phyloP scores from a whole-genome alignment of 2,888 invertebrate genomes.

The Tenthredo distinguenda region DNA sequence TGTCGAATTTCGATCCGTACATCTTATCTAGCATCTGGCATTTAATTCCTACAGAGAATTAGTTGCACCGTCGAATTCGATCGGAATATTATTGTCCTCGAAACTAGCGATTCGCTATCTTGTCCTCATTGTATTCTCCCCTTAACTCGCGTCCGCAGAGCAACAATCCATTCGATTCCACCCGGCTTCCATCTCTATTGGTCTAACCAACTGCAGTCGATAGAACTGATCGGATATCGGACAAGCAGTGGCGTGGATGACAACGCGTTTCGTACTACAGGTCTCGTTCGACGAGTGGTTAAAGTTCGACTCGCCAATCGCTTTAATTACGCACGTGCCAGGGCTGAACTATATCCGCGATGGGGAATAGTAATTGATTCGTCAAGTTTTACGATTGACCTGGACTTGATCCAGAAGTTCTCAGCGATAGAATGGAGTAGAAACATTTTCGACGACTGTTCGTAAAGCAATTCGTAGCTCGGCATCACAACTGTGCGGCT shows the following conservation, averaged over 20 bases:
- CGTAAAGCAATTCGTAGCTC: neutral
- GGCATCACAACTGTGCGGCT: neutral
- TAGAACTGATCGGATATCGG: constrained; percentile 46
- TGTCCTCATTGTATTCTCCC: constrained; percentile 16
- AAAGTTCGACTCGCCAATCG: constrained; percentile 1
- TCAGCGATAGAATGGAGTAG: neutral
- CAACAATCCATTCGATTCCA: constrained; percentile 37
- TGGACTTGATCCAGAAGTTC: neutral
- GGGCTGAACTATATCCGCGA: neutral
- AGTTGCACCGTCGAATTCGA: neutral
- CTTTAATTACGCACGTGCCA: constrained; percentile 41
- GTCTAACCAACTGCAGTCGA: constrained; percentile 26
- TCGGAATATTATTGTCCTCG: constrained; percentile 2
- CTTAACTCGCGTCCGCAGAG: neutral
- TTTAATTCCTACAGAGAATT: neutral
- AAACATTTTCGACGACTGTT: neutral
- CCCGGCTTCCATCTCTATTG: constrained; percentile 8
- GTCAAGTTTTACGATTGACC: neutral
- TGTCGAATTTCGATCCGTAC: neutral
- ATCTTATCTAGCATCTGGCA: constrained; percentile 22
- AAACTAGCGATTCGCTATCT: constrained; percentile 34
- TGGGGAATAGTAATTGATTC: constrained; percentile 16
- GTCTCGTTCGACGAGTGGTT: constrained; percentile 12
- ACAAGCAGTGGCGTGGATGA: constrained; percentile 31
- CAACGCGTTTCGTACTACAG: constrained; percentile 22